Evolutionary conservation across 1,140 invertebrate genomes (phyloP).

Genomic region (Zaprionus davidi): DNA sequence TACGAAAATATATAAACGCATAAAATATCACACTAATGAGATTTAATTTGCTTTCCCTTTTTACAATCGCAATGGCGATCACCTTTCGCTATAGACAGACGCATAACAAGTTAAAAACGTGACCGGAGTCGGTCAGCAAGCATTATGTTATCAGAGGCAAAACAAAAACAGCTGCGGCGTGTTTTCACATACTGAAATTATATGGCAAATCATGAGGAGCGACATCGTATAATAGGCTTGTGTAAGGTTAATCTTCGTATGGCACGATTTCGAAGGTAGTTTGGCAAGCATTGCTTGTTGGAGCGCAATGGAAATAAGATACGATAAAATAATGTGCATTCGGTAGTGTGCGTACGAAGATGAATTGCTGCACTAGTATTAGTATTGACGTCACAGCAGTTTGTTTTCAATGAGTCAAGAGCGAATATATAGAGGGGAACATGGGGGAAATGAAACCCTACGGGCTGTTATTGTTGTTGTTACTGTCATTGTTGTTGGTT

Average conservation of each 20-base stretch:
- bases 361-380: not conserved
- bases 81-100: not conserved
- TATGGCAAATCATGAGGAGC: constrained; percentile 11
- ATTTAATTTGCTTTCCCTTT: not conserved
- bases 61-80: not conserved
- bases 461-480: not conserved
- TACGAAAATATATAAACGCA: not conserved
- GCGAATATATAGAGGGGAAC: not conserved
- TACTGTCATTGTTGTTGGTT: constrained; percentile 4
- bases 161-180: not conserved
- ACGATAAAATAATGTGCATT: not conserved
- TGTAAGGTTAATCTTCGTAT: constrained; percentile 23
- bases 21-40: not conserved
- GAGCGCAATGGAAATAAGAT: constrained; percentile 1
- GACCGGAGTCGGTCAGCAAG: not conserved
- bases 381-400: constrained; percentile 1
- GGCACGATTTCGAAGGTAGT: constrained; percentile 28
- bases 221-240: constrained; percentile 6
- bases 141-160: constrained; percentile 3
- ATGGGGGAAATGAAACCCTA: not conserved
- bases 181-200: not conserved
- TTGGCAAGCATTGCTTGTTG: not conserved
- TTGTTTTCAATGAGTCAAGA: not conserved
- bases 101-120: not conserved
- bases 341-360: not conserved